Conservation (phyloP, 1,140 invertebrate species). For the Pteromalus puparum region DNA sequence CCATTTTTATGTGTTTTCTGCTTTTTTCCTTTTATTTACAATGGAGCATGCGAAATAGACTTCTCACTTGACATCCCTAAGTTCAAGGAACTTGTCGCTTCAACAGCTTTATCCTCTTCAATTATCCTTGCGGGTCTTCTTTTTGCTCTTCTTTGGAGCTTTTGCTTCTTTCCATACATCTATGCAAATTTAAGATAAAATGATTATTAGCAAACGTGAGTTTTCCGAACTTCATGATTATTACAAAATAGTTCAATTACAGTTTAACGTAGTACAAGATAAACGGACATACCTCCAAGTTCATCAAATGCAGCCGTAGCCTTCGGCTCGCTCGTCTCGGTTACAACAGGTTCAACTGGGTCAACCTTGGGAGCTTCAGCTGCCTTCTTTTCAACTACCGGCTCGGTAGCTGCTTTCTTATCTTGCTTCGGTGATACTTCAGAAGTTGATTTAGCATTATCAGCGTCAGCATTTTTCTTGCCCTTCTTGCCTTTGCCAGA, state of each 20-base stretch:
- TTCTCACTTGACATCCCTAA: constrained; percentile 27
- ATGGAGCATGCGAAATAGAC: constrained; percentile 1
- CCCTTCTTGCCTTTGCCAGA: constrained; percentile 55
- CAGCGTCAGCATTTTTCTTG: constrained; percentile 74
- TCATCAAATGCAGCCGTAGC: constrained; percentile 79
- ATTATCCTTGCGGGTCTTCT: constrained; percentile 82
- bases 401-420: constrained; percentile 13
- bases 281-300: constrained; percentile 78
- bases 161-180: constrained; percentile 82
- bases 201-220: constrained; percentile 19
- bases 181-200: constrained; percentile 65
- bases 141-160: constrained; percentile 80
- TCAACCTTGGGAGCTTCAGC: constrained; percentile 52
- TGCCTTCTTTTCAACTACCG: constrained; percentile 27
- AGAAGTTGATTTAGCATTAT: constrained; percentile 44
- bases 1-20: constrained; percentile 22
- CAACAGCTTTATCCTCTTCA: constrained; percentile 66
- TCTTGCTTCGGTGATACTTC: constrained; percentile 32
- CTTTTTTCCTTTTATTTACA: constrained; percentile 37
- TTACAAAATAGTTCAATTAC: neutral
- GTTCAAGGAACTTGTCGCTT: constrained; percentile 55
- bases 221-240: neutral
- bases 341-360: constrained; percentile 53
- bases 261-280: constrained; percentile 52
- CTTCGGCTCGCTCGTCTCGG: constrained; percentile 65